Evolutionary conservation across 2,888 invertebrate genomes (phyloP).

Genomic region (Chrysolina haemoptera): DNA sequence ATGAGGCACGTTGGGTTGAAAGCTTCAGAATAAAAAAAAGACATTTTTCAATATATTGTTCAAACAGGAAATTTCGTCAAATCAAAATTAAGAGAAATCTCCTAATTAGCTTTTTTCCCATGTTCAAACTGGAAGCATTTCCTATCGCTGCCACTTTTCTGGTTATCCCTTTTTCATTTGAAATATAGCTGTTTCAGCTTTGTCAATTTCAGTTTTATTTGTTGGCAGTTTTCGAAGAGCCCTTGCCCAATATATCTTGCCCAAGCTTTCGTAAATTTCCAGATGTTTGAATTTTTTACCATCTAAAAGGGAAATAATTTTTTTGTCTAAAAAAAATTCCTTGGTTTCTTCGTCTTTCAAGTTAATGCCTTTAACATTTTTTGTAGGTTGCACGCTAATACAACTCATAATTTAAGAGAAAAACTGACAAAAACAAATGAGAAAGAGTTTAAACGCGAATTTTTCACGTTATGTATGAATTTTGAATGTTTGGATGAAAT

Average conservation of each 20-base stretch:
- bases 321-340: not conserved
- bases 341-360: constrained; percentile 14
- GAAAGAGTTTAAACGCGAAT: not conserved
- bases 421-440: not conserved
- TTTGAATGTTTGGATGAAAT: too few species aligned
- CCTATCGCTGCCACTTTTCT: too few species aligned
- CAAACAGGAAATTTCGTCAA: too few species aligned
- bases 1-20: constrained; percentile 25
- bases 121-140: too few species aligned
- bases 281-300: not conserved
- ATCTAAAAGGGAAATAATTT: constrained; percentile 5
- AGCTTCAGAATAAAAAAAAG: constrained; percentile 24
- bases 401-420: not conserved
- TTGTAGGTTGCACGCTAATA: not conserved
- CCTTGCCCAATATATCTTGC: too few species aligned
- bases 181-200: too few species aligned
- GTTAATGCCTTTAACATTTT: not conserved
- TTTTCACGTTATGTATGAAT: not conserved
- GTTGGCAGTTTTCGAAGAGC: too few species aligned
- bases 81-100: too few species aligned
- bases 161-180: too few species aligned
- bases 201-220: too few species aligned
- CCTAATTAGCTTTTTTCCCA: too few species aligned
- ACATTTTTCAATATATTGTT: constrained; percentile 2
- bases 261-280: too few species aligned